Base-by-base conservation (phyloP, 2,888 invertebrate genomes). In the Nemoura dubitans region DNA sequence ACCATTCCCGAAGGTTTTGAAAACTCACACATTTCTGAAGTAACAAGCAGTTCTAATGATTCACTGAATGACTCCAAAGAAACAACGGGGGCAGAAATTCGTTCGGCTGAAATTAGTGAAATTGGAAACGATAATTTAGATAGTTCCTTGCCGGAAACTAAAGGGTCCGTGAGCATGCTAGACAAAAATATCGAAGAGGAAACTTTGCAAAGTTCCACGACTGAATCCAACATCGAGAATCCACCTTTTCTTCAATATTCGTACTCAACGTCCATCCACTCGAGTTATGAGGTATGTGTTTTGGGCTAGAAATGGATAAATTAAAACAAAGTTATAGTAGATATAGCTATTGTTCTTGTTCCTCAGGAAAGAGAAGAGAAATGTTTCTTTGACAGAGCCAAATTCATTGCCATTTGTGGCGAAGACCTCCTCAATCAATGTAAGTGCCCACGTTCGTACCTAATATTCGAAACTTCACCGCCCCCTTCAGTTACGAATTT, bases 391-490 rank as follows among this genome's bases (percentile, higher is more conserved):
- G 28, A 82, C 14, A 29, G 36, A 30, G 36, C 30, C 27, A 28
- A 88, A 28, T 87, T 87, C 25, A 87, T 88, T 6, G 86, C 85
- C n/a, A 88, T 90, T 84, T 90, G 89, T 86, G 89, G 89, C 6
- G 88, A 87, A 88, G 88, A 89, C n/a, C 86, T 85, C 87, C 87
- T 88, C 83, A 89, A 89, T 59, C 59, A 59, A 59, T 59, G 59
- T 80, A 89, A 88, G 82, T 89, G 89, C 87, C 89, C 89, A 89
- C 89, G 27, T 28, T 43, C 26, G 3, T 77, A 16, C 26, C 14
- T n/a, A n/a, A 77, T 5, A 25, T 77, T 77, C 14, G 14, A 77
- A 77, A 25, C 6, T 77, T 5, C 5, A 6, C 36, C 10, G 10
- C 10, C 36, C 10, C 36, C 36, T 10, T 36, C 36, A 3, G 10